A percentile compares a stretch with the other conserved stretches of the same genome.
These are phyloP conservation scores for Hydrolagus affinis DNA, from an alignment of 2,113 vertebrate species.

Conservation along the genomic window DNA sequence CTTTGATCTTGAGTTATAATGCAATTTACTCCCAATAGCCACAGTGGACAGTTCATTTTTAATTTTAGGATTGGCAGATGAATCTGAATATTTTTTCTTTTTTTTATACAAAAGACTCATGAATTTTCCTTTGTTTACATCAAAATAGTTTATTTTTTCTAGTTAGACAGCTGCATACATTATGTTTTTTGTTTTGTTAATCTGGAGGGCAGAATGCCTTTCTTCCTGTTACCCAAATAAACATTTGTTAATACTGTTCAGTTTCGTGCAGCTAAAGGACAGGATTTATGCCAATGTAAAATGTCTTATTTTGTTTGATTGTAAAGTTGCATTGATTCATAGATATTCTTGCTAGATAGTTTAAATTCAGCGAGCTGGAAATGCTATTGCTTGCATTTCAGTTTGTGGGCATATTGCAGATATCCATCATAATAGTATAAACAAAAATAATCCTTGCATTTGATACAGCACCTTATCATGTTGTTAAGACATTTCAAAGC, in stretches of 20 bases:
- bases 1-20: too few species aligned
- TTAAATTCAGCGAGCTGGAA: background rate
- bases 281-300: constrained; percentile 19
- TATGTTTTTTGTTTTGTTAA: constrained; percentile 26
- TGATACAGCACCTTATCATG: too few species aligned
- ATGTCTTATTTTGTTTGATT: constrained; percentile 13
- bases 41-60: background rate
- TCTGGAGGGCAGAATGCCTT: constrained; percentile 20
- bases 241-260: constrained; percentile 13
- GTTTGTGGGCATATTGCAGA: too few species aligned
- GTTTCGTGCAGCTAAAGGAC: constrained; percentile 16
- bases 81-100: constrained; percentile 5
- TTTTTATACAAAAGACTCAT: background rate
- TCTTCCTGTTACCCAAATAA: constrained; percentile 30
- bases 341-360: background rate
- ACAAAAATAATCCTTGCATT: too few species aligned
- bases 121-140: constrained; percentile 7
- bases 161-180: constrained; percentile 29
- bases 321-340: background rate
- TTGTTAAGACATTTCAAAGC: too few species aligned
- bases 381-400: background rate
- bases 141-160: constrained; percentile 23
- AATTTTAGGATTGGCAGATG: background rate
- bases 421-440: too few species aligned
- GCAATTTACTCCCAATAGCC: background rate